phyloP scores from a whole-genome alignment of 2,113 vertebrate genomes.

The Amblyornis subalaris region DNA sequence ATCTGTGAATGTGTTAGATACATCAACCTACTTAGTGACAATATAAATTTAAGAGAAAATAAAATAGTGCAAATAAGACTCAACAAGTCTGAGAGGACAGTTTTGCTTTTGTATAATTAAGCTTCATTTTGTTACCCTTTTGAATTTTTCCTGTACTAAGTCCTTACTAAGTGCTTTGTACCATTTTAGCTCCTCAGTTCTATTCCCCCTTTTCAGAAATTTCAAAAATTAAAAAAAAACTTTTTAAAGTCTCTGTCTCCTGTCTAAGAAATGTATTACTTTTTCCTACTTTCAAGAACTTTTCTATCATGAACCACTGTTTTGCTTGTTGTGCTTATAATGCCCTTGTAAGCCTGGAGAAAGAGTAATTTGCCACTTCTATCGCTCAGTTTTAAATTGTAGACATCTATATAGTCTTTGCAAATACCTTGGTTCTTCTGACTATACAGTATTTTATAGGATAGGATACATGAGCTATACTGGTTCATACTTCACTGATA shows the following conservation, averaged over 20 bases:
- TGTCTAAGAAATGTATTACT: neutral
- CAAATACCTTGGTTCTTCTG: neutral
- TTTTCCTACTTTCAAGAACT: neutral
- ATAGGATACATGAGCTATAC: accelerated
- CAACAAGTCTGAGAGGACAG: neutral
- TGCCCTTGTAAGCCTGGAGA: neutral
- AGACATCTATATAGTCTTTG: neutral
- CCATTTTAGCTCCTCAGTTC: neutral
- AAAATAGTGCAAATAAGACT: neutral
- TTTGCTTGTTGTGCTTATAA: neutral
- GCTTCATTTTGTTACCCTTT: neutral
- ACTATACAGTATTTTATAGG: accelerated
- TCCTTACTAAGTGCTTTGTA: neutral
- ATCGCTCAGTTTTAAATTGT: neutral
- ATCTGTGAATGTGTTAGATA: neutral
- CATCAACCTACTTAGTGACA: neutral
- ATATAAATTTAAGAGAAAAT: neutral
- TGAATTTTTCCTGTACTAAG: neutral
- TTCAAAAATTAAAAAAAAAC: neutral
- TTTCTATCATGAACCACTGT: neutral
- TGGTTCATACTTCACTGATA: neutral
- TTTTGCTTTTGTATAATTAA: neutral
- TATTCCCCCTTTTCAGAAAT: neutral
- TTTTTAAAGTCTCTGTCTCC: neutral
- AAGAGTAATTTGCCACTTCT: neutral